Percentiles rank a stretch among this genome's conserved stretches.
Evolutionary conservation across 30 jellyfish, hydroid and myxozoan species (phyloP).

Genomic region (Clytia hemisphaerica): DNA sequence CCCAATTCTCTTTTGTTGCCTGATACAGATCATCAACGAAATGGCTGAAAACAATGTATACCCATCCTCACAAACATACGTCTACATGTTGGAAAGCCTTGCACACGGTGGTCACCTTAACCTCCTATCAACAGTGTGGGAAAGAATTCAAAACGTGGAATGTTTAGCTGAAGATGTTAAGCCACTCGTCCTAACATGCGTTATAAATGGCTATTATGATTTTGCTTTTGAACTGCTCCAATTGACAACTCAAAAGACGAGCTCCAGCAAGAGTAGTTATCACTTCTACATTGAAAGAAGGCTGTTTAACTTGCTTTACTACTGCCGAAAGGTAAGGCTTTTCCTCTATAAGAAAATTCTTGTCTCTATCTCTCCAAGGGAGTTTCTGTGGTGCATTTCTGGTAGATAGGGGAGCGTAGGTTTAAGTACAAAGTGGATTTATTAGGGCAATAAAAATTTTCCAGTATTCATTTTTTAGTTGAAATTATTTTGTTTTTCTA

Average conservation of each 20-base stretch:
- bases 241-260: background rate
- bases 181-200: background rate
- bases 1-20: background rate
- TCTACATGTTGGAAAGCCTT: background rate
- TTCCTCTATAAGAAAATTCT: too few relatives aligned
- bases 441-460: too few relatives aligned
- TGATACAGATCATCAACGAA: background rate
- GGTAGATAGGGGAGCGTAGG: too few relatives aligned
- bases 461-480: too few relatives aligned
- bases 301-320: background rate
- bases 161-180: background rate
- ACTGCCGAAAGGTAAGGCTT: conserved; percentile 1
- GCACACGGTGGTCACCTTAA: conserved; percentile 14
- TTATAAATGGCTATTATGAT: conserved; percentile 13
- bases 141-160: conserved; percentile 6
- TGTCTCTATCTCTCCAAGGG: too few relatives aligned
- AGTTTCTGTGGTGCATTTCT: too few relatives aligned
- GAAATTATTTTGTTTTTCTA: too few relatives aligned
- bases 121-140: conserved; percentile 3
- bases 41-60: conserved; percentile 10
- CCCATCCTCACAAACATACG: conserved; percentile 20
- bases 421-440: too few relatives aligned
- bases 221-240: conserved; percentile 1
- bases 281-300: background rate
- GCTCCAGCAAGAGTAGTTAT: background rate